Evolutionary conservation across 2,888 invertebrate genomes (phyloP).

Genomic region (Ommatoiulus sabulosus): DNA sequence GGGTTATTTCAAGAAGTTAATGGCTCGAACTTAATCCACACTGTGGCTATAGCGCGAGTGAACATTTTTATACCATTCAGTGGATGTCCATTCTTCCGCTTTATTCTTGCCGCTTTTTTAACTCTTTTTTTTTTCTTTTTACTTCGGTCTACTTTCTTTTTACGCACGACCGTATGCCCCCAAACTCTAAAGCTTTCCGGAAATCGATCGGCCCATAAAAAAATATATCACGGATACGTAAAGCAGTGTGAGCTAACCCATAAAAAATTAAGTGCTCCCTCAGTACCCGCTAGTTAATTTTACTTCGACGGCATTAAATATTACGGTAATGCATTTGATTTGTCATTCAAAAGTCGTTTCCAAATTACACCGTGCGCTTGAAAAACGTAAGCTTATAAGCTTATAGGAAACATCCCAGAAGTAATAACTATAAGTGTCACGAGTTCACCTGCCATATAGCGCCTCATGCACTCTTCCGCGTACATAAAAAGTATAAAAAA

Average conservation of each 20-base stretch:
- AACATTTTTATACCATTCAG: slow-evolving; percentile 39
- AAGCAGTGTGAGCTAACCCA: slow-evolving; percentile 37
- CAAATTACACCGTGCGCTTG: not conserved
- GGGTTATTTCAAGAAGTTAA: slow-evolving; percentile 45
- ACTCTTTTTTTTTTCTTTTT: slow-evolving; percentile 47
- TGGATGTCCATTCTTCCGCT: slow-evolving; percentile 41
- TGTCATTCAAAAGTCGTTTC: slow-evolving; percentile 47
- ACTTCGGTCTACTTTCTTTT: slow-evolving; percentile 29
- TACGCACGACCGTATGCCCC: not conserved
- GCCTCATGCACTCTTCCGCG: not conserved
- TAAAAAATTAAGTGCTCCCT: slow-evolving; percentile 46
- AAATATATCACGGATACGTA: slow-evolving; percentile 40
- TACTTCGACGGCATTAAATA: slow-evolving; percentile 20
- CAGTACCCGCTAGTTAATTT: slow-evolving; percentile 41
- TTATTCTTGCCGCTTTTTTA: slow-evolving; percentile 6
- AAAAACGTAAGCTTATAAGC: slow-evolving; percentile 21
- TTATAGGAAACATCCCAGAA: not conserved
- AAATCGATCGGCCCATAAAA: slow-evolving; percentile 39
- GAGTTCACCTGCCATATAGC: slow-evolving; percentile 2
- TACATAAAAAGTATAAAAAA: slow-evolving; percentile 26
- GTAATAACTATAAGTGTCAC: not conserved
- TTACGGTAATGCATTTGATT: slow-evolving; percentile 30
- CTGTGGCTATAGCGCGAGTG: not conserved
- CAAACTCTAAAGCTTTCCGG: slow-evolving; percentile 32
- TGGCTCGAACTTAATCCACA: slow-evolving; percentile 47